Base-by-base conservation (phyloP, 2,888 invertebrate genomes). In the Camponotus fellah region DNA sequence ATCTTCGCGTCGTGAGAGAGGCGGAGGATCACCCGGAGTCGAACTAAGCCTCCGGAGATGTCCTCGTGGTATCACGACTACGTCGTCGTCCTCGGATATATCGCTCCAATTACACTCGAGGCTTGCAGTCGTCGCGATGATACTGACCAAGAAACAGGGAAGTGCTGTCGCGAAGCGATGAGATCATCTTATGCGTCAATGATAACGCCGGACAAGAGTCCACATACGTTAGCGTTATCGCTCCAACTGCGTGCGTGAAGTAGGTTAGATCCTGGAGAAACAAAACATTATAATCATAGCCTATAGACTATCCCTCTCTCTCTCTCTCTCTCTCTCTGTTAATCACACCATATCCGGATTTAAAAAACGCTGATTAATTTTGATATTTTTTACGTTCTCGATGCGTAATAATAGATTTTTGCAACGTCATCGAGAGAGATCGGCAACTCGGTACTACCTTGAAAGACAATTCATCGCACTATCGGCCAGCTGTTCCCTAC, bases 111-210 rank as follows among this genome's bases (percentile, higher is more conserved):
- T 81, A 85, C 68, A 68, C 69, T 85, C 53, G 60, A 12, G 43
- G 60, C 58, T 68, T 32, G 81, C 83, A 64, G 80, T 26, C 85
- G 86, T 89, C 81, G 56, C 83, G 82, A 34, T 75, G 84, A 85
- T 85, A 91, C 86, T 87, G 84, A 79, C 71, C 68, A 89, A 77
- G 86, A 84, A 89, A 90, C 75, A 80, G 90, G 90, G 90, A 90
- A 91, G 84, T 85, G 58, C n/a, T 21, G 8, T 40, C n/a, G 71
- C 14, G 26, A 76, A 69, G 75, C 64, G 85, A 85, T 85, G 74
- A 69, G 84, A 76, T 90, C 85, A 56, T 80, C 84, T 10, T 14
- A 60, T n/a, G n/a, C 17, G 21, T 53, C 65, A 85, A 88, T 87
- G 90, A 88, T 80, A 72, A 37, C 64, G 71, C 86, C 83, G 69